Percentiles rank a stretch among this genome's conserved stretches.
These are phyloP conservation scores for Drosophila littoralis DNA, from an alignment of 1,140 invertebrate species.

Conservation along the genomic window DNA sequence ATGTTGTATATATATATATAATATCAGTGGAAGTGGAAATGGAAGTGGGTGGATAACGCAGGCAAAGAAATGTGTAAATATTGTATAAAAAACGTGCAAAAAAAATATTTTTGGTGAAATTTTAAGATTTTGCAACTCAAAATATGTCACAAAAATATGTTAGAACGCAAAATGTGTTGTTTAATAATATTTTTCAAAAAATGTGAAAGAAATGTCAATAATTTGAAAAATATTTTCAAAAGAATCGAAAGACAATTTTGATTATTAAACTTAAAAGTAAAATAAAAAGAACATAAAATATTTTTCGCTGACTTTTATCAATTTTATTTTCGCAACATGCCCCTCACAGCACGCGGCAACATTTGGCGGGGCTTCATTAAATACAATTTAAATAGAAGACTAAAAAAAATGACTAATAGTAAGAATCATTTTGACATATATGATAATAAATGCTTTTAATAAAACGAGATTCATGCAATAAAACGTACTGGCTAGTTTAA, in stretches of 20 bases:
- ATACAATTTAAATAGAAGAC: conserved; percentile 53
- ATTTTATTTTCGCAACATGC: conserved; percentile 38
- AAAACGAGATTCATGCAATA: conserved; percentile 64
- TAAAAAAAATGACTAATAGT: conserved; percentile 33
- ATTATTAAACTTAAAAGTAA: neutral
- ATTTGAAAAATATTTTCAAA: too few relatives aligned
- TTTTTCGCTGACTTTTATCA: conserved; percentile 7
- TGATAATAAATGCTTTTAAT: conserved; percentile 22
- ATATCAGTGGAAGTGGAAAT: conserved; percentile 9
- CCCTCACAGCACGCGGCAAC: conserved; percentile 26
- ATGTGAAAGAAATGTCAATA: too few relatives aligned
- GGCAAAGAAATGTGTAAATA: neutral
- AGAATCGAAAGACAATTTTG: too few relatives aligned
- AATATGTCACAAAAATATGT: neutral
- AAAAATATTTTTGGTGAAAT: neutral
- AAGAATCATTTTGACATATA: conserved; percentile 27
- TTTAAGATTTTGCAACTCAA: too few relatives aligned
- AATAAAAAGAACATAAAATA: conserved; percentile 28
- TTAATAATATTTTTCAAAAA: neutral
- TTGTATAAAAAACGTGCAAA: too few relatives aligned
- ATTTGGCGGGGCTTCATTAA: conserved; percentile 38
- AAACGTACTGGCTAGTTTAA: conserved; percentile 25
- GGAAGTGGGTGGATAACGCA: conserved; percentile 9
- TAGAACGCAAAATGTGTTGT: neutral
- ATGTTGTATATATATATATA: neutral